Percentiles rank a stretch among this genome's conserved stretches.
These are phyloP conservation scores for Volucella bombylans DNA, from an alignment of 2,888 invertebrate genomes.

Conservation along the genomic window DNA sequence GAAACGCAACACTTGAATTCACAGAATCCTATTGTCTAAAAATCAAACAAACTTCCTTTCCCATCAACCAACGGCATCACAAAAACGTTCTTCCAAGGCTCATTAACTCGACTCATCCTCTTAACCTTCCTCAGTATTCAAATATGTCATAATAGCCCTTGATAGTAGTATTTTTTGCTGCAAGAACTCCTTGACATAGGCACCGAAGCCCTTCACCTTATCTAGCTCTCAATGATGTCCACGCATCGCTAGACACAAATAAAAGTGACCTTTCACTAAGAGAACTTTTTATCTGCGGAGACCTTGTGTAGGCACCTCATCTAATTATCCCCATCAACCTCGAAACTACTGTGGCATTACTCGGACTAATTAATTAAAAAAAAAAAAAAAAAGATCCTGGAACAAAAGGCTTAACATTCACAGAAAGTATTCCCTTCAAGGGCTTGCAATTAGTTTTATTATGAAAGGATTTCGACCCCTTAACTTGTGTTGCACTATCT, in stretches of 20 bases:
- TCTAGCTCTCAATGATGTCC: neutral
- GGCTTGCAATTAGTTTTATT: slow-evolving; percentile 67
- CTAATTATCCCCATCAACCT: slow-evolving; percentile 44
- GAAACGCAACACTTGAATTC: too few relatives aligned
- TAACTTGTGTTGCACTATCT: slow-evolving; percentile 28
- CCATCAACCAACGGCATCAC: too few relatives aligned
- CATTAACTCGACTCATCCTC: too few relatives aligned
- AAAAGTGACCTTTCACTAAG: slow-evolving; percentile 10
- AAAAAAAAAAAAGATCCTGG: slow-evolving; percentile 13
- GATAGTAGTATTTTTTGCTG: too few relatives aligned
- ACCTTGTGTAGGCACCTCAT: slow-evolving; percentile 13
- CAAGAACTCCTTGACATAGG: too few relatives aligned
- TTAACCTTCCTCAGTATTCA: too few relatives aligned
- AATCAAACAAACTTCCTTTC: too few relatives aligned
- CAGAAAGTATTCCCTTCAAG: slow-evolving; percentile 16
- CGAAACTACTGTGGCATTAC: slow-evolving; percentile 34
- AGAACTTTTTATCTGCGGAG: neutral
- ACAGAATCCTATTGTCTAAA: too few relatives aligned
- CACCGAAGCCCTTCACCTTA: neutral
- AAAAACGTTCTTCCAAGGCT: too few relatives aligned
- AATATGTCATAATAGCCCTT: too few relatives aligned
- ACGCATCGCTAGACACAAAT: slow-evolving; percentile 7
- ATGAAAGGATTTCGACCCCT: slow-evolving; percentile 20
- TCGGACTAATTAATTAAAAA: slow-evolving; percentile 56
- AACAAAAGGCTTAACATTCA: too few relatives aligned